Conservation (phyloP, 1,140 invertebrate genomes). For the Thrips palmi region DNA sequence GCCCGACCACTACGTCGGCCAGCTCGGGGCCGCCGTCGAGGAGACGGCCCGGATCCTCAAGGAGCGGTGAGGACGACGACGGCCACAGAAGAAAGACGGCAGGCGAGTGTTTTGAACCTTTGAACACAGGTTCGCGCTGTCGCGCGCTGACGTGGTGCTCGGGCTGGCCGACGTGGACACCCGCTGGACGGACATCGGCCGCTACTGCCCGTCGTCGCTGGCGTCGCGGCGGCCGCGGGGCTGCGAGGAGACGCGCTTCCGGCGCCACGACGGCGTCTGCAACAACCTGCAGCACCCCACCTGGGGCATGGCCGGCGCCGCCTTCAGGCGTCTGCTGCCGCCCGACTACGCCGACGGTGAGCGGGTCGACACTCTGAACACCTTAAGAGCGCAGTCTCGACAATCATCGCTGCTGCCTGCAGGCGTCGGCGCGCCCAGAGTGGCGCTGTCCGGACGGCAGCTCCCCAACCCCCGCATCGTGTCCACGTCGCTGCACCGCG, state of each 20-base stretch:
- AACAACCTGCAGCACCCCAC: constrained; percentile 82
- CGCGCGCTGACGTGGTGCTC: constrained; percentile 68
- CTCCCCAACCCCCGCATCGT: constrained; percentile 28
- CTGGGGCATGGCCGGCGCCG: constrained; percentile 71
- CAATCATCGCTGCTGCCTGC: too few species aligned
- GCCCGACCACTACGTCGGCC: too few species aligned
- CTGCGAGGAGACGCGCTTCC: constrained; percentile 57
- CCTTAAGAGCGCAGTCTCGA: too few species aligned
- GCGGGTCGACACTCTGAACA: too few species aligned
- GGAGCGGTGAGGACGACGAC: too few species aligned
- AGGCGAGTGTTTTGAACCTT: too few species aligned
- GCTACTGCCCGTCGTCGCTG: constrained; percentile 71
- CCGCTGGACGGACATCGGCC: constrained; percentile 62
- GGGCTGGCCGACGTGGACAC: constrained; percentile 73
- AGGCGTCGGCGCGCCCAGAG: constrained; percentile 19
- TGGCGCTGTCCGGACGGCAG: constrained; percentile 19
- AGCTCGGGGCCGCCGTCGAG: too few species aligned
- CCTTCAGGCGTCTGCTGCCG: constrained; percentile 59
- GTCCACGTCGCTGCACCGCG: constrained; percentile 27
- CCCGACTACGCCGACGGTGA: constrained; percentile 73
- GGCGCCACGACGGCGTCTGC: constrained; percentile 74
- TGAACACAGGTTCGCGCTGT: constrained; percentile 53
- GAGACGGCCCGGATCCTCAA: too few species aligned
- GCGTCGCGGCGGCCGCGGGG: constrained; percentile 41
- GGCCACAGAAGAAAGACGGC: too few species aligned